Conservation (phyloP, 2,888 invertebrate species). For the Heliconius charithonia region DNA sequence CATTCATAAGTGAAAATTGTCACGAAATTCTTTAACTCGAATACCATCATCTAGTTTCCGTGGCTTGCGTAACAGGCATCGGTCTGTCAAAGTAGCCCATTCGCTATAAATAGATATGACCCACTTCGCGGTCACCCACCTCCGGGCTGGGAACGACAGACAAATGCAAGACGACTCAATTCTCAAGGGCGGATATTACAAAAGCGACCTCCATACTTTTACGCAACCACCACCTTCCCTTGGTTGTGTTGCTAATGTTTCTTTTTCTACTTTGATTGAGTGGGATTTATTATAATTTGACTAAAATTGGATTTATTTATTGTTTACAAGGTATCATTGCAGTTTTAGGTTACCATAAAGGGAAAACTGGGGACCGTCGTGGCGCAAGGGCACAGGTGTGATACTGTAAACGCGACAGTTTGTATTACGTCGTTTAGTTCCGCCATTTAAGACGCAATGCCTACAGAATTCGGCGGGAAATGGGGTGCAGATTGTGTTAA, state of each 20-base stretch:
- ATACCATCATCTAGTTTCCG: constrained; percentile 38
- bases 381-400: no score
- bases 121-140: constrained; percentile 63
- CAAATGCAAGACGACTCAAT: constrained; percentile 23
- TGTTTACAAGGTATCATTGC: no score
- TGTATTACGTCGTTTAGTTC: background rate
- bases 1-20: constrained; percentile 1
- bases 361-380: no score
- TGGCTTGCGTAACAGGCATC: constrained; percentile 46
- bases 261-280: background rate
- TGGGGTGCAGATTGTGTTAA: no score
- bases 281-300: no score
- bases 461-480: no score
- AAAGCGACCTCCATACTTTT: constrained; percentile 27
- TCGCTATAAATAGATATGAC: constrained; percentile 66
- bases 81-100: constrained; percentile 57
- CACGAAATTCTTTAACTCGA: constrained; percentile 10
- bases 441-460: no score
- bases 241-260: background rate
- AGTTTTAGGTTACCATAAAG: no score
- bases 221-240: background rate
- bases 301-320: no score
- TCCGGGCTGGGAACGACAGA: constrained; percentile 39
- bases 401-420: no score
- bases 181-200: constrained; percentile 41